Percentiles rank a stretch among this genome's conserved stretches.
Evolutionary conservation across 1,140 invertebrate genomes (phyloP).

Genomic region (Tyrophagus putrescentiae): DNA sequence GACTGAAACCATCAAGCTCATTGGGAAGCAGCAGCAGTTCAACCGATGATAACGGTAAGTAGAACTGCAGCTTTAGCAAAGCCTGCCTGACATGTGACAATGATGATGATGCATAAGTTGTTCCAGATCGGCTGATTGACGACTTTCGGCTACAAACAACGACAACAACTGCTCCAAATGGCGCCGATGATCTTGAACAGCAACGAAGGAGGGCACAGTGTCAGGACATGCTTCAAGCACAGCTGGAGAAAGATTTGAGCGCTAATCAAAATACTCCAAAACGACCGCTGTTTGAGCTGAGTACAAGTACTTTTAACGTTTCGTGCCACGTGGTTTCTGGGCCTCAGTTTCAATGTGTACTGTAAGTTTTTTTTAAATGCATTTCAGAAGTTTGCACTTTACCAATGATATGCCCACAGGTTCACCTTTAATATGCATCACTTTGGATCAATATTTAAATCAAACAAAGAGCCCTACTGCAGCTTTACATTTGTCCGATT

Average conservation of each 20-base stretch:
- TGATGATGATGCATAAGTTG: neutral
- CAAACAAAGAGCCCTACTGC: neutral
- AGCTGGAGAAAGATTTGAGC: neutral
- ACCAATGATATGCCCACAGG: neutral
- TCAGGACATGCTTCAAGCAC: constrained; percentile 6
- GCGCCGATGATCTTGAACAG: neutral
- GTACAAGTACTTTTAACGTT: constrained; percentile 11
- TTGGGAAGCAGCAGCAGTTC: neutral
- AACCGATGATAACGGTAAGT: neutral
- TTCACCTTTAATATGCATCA: constrained; percentile 8
- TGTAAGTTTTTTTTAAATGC: neutral
- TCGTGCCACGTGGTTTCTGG: neutral
- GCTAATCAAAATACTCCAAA: neutral
- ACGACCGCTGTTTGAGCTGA: neutral
- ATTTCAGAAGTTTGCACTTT: neutral
- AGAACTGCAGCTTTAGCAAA: neutral
- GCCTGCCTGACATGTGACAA: neutral
- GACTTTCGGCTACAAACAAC: constrained; percentile 4
- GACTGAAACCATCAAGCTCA: neutral
- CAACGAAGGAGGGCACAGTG: neutral
- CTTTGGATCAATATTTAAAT: constrained; percentile 3
- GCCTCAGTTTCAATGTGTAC: constrained; percentile 16
- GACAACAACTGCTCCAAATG: neutral
- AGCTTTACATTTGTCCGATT: constrained; percentile 4
- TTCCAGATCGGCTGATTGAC: neutral